phyloP scores from a whole-genome alignment of 2,113 vertebrate species.

The Ictalurus punctatus region DNA sequence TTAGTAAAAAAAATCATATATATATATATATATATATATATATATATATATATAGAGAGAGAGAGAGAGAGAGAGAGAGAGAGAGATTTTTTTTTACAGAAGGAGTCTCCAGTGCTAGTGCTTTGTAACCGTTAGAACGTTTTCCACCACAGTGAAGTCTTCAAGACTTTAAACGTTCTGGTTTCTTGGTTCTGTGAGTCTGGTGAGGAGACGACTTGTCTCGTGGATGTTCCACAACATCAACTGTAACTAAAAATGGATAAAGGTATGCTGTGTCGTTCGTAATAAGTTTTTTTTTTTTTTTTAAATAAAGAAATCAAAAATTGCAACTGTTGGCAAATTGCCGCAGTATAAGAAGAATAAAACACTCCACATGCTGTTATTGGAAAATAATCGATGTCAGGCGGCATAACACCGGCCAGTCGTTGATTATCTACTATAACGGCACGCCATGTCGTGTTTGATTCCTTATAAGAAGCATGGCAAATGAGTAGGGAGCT shows the following conservation, averaged over 20 bases:
- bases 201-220: background rate
- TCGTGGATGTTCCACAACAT: background rate
- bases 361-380: no score
- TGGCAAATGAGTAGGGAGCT: no score
- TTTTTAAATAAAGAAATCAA: background rate
- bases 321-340: background rate
- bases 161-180: background rate
- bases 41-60: background rate
- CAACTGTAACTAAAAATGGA: background rate
- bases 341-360: background rate
- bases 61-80: no score
- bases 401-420: no score
- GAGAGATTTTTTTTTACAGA: background rate
- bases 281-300: background rate
- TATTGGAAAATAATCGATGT: no score
- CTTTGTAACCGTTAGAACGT: background rate
- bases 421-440: background rate
- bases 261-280: background rate
- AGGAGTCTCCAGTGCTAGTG: background rate
- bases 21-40: no score
- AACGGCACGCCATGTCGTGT: background rate
- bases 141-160: background rate
- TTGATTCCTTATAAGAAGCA: no score
- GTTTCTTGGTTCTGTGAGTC: background rate
- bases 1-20: background rate